Evolutionary conservation across 2,113 vertebrate species (phyloP).

Genomic region (Anguilla japonica): DNA sequence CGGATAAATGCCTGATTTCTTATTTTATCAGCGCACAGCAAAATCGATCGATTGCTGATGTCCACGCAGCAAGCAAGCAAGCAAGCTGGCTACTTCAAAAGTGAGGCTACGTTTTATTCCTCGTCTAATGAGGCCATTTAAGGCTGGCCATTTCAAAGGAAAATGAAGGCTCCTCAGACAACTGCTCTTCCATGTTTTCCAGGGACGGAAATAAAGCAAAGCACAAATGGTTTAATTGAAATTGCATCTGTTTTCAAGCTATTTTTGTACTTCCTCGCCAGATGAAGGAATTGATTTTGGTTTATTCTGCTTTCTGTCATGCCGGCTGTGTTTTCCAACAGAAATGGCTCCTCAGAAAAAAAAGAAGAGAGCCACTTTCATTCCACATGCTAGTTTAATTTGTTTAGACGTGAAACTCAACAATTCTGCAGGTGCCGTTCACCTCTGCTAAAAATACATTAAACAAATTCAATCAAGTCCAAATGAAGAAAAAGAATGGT

Average conservation of each 20-base stretch:
- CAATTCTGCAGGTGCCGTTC: neutral
- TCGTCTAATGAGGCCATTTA: slow-evolving; percentile 37
- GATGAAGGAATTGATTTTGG: neutral
- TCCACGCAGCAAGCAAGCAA: slow-evolving; percentile 5
- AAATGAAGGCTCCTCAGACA: slow-evolving; percentile 23
- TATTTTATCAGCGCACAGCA: slow-evolving; percentile 38
- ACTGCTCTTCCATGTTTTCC: slow-evolving; percentile 1
- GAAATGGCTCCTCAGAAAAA: neutral
- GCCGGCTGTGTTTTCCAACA: neutral
- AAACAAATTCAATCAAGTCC: neutral
- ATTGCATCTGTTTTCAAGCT: slow-evolving; percentile 19
- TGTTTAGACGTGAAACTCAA: neutral
- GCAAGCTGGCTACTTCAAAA: slow-evolving; percentile 32
- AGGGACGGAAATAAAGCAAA: slow-evolving; percentile 21
- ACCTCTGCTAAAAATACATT: neutral
- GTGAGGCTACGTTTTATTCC: slow-evolving; percentile 24
- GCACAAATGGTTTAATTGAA: slow-evolving; percentile 31
- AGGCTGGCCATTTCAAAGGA: slow-evolving; percentile 31
- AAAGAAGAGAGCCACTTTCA: neutral
- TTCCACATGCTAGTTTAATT: neutral
- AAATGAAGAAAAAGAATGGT: neutral
- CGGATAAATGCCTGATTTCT: slow-evolving; percentile 33
- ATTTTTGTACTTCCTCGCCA: slow-evolving; percentile 7
- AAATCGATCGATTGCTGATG: slow-evolving; percentile 36
- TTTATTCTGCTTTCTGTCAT: neutral